phyloP scores from a whole-genome alignment of 92 coral and sea anemone species.

The Palythoa caribaeorum region DNA sequence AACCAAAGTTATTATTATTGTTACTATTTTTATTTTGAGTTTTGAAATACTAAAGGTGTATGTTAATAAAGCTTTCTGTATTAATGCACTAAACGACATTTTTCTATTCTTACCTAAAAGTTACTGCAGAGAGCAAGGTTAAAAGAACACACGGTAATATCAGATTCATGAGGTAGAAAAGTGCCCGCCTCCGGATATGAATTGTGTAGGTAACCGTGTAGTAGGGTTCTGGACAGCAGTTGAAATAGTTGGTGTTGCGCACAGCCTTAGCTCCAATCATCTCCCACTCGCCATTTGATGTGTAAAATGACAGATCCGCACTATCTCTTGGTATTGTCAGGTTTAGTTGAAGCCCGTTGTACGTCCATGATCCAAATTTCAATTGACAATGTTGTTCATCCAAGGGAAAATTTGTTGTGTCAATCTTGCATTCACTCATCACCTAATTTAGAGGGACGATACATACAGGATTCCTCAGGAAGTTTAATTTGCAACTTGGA shows the following conservation, averaged over 20 bases:
- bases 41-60: too few relatives aligned
- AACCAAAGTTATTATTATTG: too few relatives aligned
- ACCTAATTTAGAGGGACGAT: not conserved
- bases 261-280: constrained; percentile 61
- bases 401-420: constrained; percentile 82
- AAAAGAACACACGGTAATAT: constrained; percentile 80
- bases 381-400: constrained; percentile 77
- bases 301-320: constrained; percentile 75
- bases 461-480: too few relatives aligned
- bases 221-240: constrained; percentile 65
- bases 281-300: constrained; percentile 82
- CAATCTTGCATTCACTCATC: constrained; percentile 81
- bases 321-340: constrained; percentile 63
- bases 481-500: too few relatives aligned
- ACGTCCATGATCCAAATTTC: constrained; percentile 84
- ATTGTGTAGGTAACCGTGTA: constrained; percentile 70
- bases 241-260: constrained; percentile 54
- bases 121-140: constrained; percentile 79
- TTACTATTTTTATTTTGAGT: too few relatives aligned
- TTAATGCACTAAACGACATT: not conserved
- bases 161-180: constrained; percentile 81
- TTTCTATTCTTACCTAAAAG: constrained; percentile 52
- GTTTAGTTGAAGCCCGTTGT: constrained; percentile 70
- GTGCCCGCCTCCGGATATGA: constrained; percentile 70
- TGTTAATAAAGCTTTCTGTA: not conserved